Conservation (phyloP, 2,888 invertebrate genomes). For the Acrobasis repandana region DNA sequence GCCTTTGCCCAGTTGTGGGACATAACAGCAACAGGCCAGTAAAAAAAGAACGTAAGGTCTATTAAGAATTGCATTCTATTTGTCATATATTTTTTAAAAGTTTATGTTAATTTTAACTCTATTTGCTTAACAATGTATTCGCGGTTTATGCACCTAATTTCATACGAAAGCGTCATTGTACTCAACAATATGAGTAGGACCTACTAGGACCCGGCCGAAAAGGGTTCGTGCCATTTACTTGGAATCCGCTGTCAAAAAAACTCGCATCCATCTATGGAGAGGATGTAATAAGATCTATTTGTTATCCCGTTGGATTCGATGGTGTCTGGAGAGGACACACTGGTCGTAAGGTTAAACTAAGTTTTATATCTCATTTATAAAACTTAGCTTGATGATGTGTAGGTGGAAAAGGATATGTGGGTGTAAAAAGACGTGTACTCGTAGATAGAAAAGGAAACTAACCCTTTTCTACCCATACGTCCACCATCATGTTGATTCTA, state of each 20-base stretch:
- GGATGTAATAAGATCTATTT: conserved; percentile 52
- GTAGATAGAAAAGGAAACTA: too few species aligned
- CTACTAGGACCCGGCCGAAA: conserved; percentile 20
- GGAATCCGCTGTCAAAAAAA: conserved; percentile 43
- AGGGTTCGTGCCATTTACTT: conserved; percentile 34
- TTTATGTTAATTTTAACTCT: background rate
- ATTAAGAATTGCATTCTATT: too few species aligned
- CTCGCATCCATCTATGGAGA: conserved; percentile 39
- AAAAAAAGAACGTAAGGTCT: too few species aligned
- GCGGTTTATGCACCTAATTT: conserved; percentile 23
- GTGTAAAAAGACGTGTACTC: too few species aligned
- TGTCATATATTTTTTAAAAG: too few species aligned
- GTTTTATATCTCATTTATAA: background rate
- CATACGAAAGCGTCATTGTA: conserved; percentile 18
- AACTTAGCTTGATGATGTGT: background rate
- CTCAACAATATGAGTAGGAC: conserved; percentile 19
- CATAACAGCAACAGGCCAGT: too few species aligned
- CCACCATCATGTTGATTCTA: too few species aligned
- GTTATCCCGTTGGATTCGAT: conserved; percentile 43
- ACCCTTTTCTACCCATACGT: too few species aligned
- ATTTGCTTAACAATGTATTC: background rate
- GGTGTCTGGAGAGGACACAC: conserved; percentile 34
- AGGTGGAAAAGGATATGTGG: too few species aligned
- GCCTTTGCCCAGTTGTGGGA: too few species aligned
- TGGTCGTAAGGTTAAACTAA: conserved; percentile 12